These are phyloP conservation scores for Pheosia tremula DNA, from an alignment of 2,888 invertebrate species.

Conservation along the genomic window DNA sequence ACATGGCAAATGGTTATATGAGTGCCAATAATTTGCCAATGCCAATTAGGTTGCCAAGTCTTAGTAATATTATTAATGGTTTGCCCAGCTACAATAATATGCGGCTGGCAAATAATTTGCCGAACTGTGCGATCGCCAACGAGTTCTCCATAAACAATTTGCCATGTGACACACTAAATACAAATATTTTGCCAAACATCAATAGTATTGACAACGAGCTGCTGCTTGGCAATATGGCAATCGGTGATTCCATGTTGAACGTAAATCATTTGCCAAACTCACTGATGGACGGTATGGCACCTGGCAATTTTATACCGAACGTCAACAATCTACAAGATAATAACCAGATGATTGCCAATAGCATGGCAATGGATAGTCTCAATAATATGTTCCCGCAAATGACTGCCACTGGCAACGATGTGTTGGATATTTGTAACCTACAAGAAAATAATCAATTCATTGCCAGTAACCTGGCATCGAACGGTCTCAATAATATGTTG, in stretches of 20 bases:
- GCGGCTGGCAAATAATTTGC: constrained; percentile 7
- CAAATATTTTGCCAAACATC: not conserved
- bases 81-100: constrained; percentile 17
- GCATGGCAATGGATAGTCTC: not conserved
- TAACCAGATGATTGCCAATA: not conserved
- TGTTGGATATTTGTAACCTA: not conserved
- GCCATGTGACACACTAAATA: not conserved
- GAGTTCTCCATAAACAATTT: not conserved
- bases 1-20: constrained; percentile 6
- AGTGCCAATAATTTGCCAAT: constrained; percentile 10
- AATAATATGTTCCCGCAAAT: constrained; percentile 5
- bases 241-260: constrained; percentile 12
- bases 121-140: not conserved
- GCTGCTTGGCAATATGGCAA: constrained; percentile 20
- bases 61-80: not conserved
- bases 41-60: not conserved
- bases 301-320: constrained; percentile 12
- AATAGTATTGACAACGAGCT: constrained; percentile 24
- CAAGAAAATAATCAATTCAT: not conserved
- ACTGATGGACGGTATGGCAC: not conserved
- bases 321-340: not conserved
- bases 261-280: not conserved
- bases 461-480: not conserved
- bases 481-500: constrained; percentile 16
- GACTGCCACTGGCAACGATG: not conserved